These are phyloP conservation scores for Fissipunctia ypsillon DNA, from an alignment of 2,888 invertebrate genomes.

Conservation along the genomic window DNA sequence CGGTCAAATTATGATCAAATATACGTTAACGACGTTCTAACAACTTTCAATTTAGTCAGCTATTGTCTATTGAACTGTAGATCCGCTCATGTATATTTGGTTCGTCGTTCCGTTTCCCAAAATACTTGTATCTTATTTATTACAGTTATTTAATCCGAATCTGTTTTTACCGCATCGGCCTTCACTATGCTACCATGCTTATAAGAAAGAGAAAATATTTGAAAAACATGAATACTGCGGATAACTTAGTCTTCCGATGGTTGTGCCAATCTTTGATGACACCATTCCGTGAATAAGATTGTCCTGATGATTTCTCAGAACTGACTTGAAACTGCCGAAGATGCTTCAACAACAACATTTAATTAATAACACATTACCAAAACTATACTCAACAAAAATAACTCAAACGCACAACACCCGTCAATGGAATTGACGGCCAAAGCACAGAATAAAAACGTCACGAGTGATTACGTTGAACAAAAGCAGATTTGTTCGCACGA, in stretches of 20 bases:
- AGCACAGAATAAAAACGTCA: constrained; percentile 75
- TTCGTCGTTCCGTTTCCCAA: too few species aligned
- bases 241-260: neutral
- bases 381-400: neutral
- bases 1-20: too few species aligned
- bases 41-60: too few species aligned
- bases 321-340: neutral
- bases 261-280: neutral
- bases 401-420: constrained; percentile 19
- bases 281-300: neutral
- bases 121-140: too few species aligned
- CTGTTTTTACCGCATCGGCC: too few species aligned
- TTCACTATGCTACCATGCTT: neutral
- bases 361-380: neutral
- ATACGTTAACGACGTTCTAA: too few species aligned
- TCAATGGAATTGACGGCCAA: constrained; percentile 56
- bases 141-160: too few species aligned
- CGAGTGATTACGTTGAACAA: constrained; percentile 76
- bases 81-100: too few species aligned
- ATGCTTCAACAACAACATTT: neutral
- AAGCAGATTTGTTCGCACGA: constrained; percentile 79
- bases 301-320: neutral
- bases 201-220: too few species aligned
- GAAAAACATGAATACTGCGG: too few species aligned
- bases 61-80: too few species aligned